These are phyloP conservation scores for Drosophila infuscata DNA, from an alignment of 2,888 invertebrate species.

Conservation along the genomic window DNA sequence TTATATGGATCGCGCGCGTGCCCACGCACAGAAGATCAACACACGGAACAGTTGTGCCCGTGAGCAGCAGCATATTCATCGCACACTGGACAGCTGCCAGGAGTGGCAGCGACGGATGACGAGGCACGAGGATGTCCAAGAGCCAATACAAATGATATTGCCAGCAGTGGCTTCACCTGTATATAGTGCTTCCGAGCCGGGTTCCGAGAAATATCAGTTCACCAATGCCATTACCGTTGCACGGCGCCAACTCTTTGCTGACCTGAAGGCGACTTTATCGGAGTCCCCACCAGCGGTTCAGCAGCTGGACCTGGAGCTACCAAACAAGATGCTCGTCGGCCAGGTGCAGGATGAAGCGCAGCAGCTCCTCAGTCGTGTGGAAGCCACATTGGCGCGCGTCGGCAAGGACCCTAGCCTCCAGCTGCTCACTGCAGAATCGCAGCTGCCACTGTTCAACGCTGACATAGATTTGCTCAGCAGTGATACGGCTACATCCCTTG, in stretches of 20 bases:
- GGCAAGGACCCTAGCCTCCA: constrained; percentile 34
- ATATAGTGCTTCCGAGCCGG: constrained; percentile 48
- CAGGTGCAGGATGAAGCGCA: constrained; percentile 41
- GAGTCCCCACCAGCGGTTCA: constrained; percentile 3
- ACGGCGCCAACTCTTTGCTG: constrained; percentile 49
- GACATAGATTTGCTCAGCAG: constrained; percentile 9
- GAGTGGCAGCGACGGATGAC: constrained; percentile 41
- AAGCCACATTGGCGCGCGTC: constrained; percentile 52
- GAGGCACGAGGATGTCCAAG: constrained; percentile 30
- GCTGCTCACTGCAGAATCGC: constrained; percentile 25
- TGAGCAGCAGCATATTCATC: constrained; percentile 54
- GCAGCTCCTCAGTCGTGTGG: constrained; percentile 44
- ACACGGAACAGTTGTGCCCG: constrained; percentile 49
- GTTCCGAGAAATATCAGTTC: constrained; percentile 61
- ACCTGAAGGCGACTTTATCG: constrained; percentile 24
- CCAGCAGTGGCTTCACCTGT: constrained; percentile 6
- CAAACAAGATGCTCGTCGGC: constrained; percentile 5
- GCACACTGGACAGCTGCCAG: constrained; percentile 37
- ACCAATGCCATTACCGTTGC: constrained; percentile 68
- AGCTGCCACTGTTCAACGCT: constrained; percentile 6
- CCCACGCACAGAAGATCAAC: constrained; percentile 43
- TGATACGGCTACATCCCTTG: constrained; percentile 7
- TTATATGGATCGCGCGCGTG: constrained; percentile 75
- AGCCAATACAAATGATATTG: background rate
- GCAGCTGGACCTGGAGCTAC: background rate